phyloP scores from a whole-genome alignment of 2,888 invertebrate species.

The Aspidiotus rigidus region DNA sequence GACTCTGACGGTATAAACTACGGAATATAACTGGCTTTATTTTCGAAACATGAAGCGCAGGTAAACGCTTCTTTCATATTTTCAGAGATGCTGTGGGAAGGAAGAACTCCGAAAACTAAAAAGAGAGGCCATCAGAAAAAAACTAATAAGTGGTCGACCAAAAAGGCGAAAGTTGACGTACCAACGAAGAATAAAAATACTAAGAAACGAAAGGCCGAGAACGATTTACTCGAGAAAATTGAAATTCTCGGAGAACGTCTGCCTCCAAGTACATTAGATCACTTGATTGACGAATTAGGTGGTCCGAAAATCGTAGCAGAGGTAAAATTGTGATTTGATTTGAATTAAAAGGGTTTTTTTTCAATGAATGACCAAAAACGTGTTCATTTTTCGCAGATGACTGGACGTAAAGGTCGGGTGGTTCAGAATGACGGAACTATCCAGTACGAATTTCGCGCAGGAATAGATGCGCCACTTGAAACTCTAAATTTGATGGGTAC shows the following conservation, averaged over 20 bases:
- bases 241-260: slow-evolving; percentile 76
- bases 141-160: slow-evolving; percentile 51
- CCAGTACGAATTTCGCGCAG: slow-evolving; percentile 88
- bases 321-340: slow-evolving; percentile 43
- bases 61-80: neutral
- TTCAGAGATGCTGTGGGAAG: slow-evolving; percentile 12
- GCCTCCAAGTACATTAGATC: slow-evolving; percentile 96
- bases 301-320: slow-evolving; percentile 97
- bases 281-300: slow-evolving; percentile 94
- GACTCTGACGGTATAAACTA: slow-evolving; percentile 60
- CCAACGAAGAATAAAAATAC: slow-evolving; percentile 47
- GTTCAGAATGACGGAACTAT: slow-evolving; percentile 87
- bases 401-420: slow-evolving; percentile 87
- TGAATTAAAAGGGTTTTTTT: neutral
- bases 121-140: slow-evolving; percentile 55
- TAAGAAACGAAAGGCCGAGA: slow-evolving; percentile 59
- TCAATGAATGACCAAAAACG: neutral
- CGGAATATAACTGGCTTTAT: too few species aligned
- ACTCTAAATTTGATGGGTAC: slow-evolving; percentile 87
- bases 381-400: slow-evolving; percentile 59
- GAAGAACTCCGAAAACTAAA: slow-evolving; percentile 41
- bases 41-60: neutral
- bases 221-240: slow-evolving; percentile 73
- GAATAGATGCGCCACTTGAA: slow-evolving; percentile 90
- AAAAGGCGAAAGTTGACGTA: slow-evolving; percentile 70